Conservation (phyloP, 1,140 invertebrate species). For the Papilio aristodemus region DNA sequence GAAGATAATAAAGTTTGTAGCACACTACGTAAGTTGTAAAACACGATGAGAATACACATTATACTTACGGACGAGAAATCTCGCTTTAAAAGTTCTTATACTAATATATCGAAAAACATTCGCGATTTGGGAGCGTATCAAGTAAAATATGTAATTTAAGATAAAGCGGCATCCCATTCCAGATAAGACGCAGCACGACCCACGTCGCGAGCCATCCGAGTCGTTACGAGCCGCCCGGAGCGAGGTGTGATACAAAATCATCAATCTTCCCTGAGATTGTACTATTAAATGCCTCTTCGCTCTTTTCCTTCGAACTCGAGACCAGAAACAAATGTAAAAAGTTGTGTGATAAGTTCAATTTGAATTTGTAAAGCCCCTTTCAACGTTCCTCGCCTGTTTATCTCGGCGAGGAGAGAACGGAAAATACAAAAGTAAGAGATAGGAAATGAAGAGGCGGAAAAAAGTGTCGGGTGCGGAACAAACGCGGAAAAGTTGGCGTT, state of each 20-base stretch:
- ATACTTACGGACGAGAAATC: background rate
- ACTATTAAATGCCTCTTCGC: constrained; percentile 80
- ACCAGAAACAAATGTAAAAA: constrained; percentile 81
- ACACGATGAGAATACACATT: constrained; percentile 11
- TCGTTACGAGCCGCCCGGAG: constrained; percentile 78
- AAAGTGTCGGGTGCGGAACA: constrained; percentile 79
- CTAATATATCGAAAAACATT: constrained; percentile 55
- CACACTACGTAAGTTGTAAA: background rate
- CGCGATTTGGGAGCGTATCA: constrained; percentile 66
- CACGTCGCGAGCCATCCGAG: constrained; percentile 76
- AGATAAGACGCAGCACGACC: constrained; percentile 77
- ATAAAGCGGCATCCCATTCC: constrained; percentile 76
- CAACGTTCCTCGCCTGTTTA: constrained; percentile 80
- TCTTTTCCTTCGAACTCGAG: constrained; percentile 76
- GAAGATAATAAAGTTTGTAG: constrained; percentile 3
- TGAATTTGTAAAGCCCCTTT: constrained; percentile 81
- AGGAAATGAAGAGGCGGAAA: constrained; percentile 80
- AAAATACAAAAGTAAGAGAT: constrained; percentile 81
- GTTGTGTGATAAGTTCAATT: constrained; percentile 81
- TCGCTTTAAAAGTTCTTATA: constrained; percentile 39
- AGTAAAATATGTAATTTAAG: constrained; percentile 80
- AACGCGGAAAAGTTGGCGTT: constrained; percentile 79
- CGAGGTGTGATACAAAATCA: constrained; percentile 81
- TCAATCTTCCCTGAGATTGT: constrained; percentile 80
- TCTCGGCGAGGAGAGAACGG: constrained; percentile 75